Base-by-base conservation (phyloP, 2,888 invertebrate genomes). In the Ceratothoa steindachneri region DNA sequence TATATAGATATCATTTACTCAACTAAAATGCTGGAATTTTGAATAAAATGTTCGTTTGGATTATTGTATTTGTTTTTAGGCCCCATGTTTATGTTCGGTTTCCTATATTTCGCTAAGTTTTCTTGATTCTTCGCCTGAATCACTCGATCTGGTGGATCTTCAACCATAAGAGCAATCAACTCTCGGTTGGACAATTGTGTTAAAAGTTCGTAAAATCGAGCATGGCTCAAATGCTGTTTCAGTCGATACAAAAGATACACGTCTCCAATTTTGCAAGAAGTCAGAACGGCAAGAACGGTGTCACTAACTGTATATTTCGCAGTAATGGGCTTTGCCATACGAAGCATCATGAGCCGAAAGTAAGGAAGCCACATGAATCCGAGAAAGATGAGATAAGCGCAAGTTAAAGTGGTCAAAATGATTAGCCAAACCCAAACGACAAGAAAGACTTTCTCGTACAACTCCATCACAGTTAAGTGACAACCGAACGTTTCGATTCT, bases 331-430 rank as follows among this genome's bases (percentile, higher is more conserved):
- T 79, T 79, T 67, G 79, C 79, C 7, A 79, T 76, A 65, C 65
- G 72, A 27, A 79, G 74, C 52, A 79, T 79, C 74, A 79, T 69
- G 15, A 79, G 72, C 15, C 79, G 74, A 72, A 79, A 79, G 69
- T 79, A 79, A 7, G 79, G 79, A 15, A 79, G 74, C 76, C 79
- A 79, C 79, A 79, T 79, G 74, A 79, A 79, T 30, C 79, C 79
- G 24, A 79, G 70, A 65, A 79, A 79, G 30, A 79, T 79, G 9
- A 79, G 29, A 31, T 79, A 79, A 1, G 74, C 74, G 41, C 76
- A 76, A 1, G 79, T 79, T 27, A 79, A 60, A n/a, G 76, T 72
- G 15, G 76, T 79, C 28, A 79, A 68, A 24, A 76, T 9, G n/a
- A 79, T 79, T 9, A 79, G 60, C 79, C 79, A 79, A 15, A 76